phyloP scores from a whole-genome alignment of 92 coral and sea anemone genomes.

The Parazoanthus atlanticus region DNA sequence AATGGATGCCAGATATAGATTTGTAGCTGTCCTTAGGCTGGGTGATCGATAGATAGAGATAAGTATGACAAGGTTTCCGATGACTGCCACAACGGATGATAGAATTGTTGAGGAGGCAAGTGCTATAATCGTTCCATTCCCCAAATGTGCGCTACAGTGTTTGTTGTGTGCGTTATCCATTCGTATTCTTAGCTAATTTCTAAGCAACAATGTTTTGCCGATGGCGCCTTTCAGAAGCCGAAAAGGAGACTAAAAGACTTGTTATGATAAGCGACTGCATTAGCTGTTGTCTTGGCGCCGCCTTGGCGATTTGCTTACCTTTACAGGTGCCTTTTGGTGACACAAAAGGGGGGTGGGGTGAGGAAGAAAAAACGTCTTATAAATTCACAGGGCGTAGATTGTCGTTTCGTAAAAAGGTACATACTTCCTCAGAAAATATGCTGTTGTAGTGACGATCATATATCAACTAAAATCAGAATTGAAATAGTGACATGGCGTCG shows the following conservation, averaged over 20 bases:
- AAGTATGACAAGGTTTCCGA: conserved; percentile 2
- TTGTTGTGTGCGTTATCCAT: conserved; percentile 10
- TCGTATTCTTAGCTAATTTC: background rate
- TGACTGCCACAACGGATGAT: background rate
- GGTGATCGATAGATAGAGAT: conserved; percentile 15
- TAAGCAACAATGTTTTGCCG: conserved; percentile 11
- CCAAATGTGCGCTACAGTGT: conserved; percentile 8
- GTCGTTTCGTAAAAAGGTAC: background rate
- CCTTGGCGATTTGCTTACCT: background rate
- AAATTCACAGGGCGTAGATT: background rate
- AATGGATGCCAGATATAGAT: conserved; percentile 21
- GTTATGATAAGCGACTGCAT: conserved; percentile 3
- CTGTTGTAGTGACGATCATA: background rate
- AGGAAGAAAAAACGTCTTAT: background rate
- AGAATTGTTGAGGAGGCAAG: background rate
- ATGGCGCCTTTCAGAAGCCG: conserved; percentile 32
- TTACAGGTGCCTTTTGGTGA: background rate
- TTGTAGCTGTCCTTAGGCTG: conserved; percentile 3
- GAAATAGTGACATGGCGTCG: no score
- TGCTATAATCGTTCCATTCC: background rate
- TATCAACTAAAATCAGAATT: background rate
- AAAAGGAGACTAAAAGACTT: conserved; percentile 6
- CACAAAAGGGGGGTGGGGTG: background rate
- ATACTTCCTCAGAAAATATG: background rate
- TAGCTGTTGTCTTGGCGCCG: conserved; percentile 9